Evolutionary conservation across 1,140 invertebrate genomes (phyloP), one percentile per base, ranked within the genome.

Genomic region (Hyles euphorbiae): DNA sequence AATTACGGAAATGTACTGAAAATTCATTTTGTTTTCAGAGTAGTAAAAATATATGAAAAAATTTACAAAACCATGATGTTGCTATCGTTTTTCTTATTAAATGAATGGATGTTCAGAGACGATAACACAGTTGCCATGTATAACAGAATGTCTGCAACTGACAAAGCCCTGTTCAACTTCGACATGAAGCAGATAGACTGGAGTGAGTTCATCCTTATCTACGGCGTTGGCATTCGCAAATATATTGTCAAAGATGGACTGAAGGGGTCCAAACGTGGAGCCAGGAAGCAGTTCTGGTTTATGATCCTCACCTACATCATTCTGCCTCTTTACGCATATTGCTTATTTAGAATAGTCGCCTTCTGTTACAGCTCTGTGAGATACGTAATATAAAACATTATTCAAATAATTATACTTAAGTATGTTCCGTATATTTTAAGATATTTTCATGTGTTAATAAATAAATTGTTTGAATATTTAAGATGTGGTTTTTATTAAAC

Each of bases 231-330:
- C 0, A 5, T 74, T 0, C 56, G 58, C 34, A 65, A 61, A 49
- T 76, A 62, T 43, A 67, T 76, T 1, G n/a, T 74, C 0, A 71
- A 76, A 55, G 74, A 76, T 50, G 67, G 56, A 0, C 6, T 69
- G 0, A 59, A 56, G 22, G 47, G 62, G 3, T 63, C 46, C 1
- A 48, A 65, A 3, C 53, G 60, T 32, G 70, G 56, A 2, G 45
- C 63, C 3, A 65, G 40, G 10, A 65, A 64, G 40, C 65, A 65
- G 43, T 50, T 11, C 10, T 62, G 54, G 50, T 53, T 62, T 2
- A 62, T 51, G 12, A 43, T 57, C 9, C 33, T 34, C 6, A 57
- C 12, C 6, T 57, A 49, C 9, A 22, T 53, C 4, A 12, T 12
- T 53, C 1, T 40, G 10, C 8, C 5, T 12, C 10, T 12, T 47